Evolutionary conservation across 1,140 invertebrate species (phyloP), one percentile per base, ranked within the genome.

Genomic region (Capitella teleta): DNA sequence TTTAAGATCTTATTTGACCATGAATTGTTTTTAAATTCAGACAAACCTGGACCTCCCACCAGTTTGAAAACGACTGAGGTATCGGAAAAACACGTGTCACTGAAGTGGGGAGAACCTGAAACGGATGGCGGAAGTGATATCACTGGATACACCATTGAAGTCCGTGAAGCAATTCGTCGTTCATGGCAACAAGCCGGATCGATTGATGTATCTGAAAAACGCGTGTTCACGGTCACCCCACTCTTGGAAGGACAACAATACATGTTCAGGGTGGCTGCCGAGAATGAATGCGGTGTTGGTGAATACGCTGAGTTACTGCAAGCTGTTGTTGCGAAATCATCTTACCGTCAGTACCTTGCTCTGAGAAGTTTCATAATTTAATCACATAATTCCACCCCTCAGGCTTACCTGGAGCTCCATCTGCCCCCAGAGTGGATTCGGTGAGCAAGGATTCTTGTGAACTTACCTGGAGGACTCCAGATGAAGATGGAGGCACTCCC

Each of bases 201-300:
- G 3, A 14, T 49, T 12, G 38, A 49, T 8, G 37, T 41, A 21
- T 37, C 43, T 5, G 44, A 47, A 14, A 34, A 41, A 19, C 53
- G 51, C 24, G 14, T 49, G 28, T 50, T 50, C 38, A 24, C 28
- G 12, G n/a, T n/a, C n/a, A n/a, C n/a, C n/a, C 46, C 38, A 34
- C 76, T 97, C n/a, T 85, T 86, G 59, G 61, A 66, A 26, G 89
- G 88, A 34, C 80, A 80, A 57, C 82, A 87, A 18, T 98, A 98
- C 68, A 88, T 97, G 55, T 98, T 98, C 80, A 79, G 92, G 49
- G 92, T 98, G 2, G 84, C 89, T 76, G 93, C 93, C 52, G 91
- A 97, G 70, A 98, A 98, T 74, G 85, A 49, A 16, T 30, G 49
- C 34, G 52, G 52, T 43, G 28, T 53, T 18, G 52, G 52, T 25